Conservation (phyloP, 2,113 vertebrate genomes). For the Cephalopholis sonnerati region DNA sequence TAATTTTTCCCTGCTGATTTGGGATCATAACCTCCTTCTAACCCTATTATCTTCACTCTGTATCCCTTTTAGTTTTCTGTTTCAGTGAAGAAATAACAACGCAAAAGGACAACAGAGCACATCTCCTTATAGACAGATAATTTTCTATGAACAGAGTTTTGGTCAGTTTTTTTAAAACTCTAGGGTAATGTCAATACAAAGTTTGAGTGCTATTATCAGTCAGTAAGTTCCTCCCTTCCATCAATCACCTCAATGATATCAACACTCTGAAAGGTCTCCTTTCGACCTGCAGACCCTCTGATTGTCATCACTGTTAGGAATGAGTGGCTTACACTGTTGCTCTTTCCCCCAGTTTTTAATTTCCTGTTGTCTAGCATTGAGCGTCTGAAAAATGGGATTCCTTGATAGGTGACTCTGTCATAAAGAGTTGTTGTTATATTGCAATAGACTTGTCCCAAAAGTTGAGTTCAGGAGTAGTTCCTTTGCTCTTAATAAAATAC, state of each 20-base stretch:
- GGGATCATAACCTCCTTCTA: not conserved
- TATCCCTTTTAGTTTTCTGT: not conserved
- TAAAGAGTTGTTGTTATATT: conserved; percentile 27
- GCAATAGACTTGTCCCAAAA: conserved; percentile 14
- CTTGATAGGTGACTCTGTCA: conserved; percentile 34
- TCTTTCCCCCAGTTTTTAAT: conserved; percentile 74
- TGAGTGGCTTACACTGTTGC: conserved; percentile 43
- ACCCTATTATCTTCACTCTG: not conserved
- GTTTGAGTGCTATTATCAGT: conserved; percentile 42
- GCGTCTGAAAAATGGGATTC: conserved; percentile 55
- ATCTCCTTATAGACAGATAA: not conserved
- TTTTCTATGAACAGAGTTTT: not conserved
- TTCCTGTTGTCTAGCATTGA: conserved; percentile 78
- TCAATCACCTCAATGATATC: conserved; percentile 64
- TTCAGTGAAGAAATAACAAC: conserved; percentile 6
- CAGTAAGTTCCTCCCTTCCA: conserved; percentile 40
- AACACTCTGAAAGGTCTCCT: conserved; percentile 51
- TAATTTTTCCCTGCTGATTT: conserved; percentile 14
- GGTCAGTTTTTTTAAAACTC: too few species aligned
- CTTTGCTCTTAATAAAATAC: not conserved
- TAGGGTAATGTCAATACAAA: not conserved
- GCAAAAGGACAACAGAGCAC: not conserved
- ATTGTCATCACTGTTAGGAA: conserved; percentile 67
- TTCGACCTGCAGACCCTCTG: conserved; percentile 39
- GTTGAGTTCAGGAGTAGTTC: not conserved